Base-by-base conservation (phyloP, 2,113 vertebrate genomes). In the Tupaia tana region DNA sequence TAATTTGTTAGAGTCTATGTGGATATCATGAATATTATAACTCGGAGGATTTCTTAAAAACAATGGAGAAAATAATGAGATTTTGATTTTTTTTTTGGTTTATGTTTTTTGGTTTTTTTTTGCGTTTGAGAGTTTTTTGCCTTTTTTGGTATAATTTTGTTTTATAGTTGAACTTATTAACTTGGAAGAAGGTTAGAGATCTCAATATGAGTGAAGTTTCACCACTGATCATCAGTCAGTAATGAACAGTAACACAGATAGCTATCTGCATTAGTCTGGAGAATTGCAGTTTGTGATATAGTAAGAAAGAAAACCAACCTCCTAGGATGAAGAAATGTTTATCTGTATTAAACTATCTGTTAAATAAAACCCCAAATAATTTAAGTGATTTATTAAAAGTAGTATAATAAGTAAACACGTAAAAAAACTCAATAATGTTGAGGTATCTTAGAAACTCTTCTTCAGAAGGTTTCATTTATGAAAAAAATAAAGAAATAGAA, bases 291-390 rank as follows among this genome's bases (percentile, higher is more conserved):
- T 74, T 43, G 77, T 92, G 24, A 92, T n/a, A 24, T 61, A 59
- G 63, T 87, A 64, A 79, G 27, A 74, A 95, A 58, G 73, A 79
- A 58, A 94, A 56, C 91, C 75, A 89, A 86, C 18, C 58, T 19
- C 31, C n/a, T 70, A 89, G 64, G 93, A 88, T 56, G 25, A 89
- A 88, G n/a, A 75, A 87, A 86, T 15, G 29, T 74, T 86, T 78
- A 67, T 93, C 52, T 92, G 29, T 58, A 43, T 90, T 90, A 69
- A 85, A 91, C 7, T 82, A 77, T 61, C 88, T 86, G 75, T 86
- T 93, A 86, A 85, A 25, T 91, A 70, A 70, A 93, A 92, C 3
- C 74, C 83, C 66, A 97, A 93, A 73, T 71, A 80, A 90, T 84
- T 77, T 66, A 66, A 18, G 7, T 94, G 31, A 93, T 74, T 93